Evolutionary conservation across 1,140 invertebrate species (phyloP), one percentile per base, ranked within the genome.

Genomic region (Venustaconcha ellipsiformis): DNA sequence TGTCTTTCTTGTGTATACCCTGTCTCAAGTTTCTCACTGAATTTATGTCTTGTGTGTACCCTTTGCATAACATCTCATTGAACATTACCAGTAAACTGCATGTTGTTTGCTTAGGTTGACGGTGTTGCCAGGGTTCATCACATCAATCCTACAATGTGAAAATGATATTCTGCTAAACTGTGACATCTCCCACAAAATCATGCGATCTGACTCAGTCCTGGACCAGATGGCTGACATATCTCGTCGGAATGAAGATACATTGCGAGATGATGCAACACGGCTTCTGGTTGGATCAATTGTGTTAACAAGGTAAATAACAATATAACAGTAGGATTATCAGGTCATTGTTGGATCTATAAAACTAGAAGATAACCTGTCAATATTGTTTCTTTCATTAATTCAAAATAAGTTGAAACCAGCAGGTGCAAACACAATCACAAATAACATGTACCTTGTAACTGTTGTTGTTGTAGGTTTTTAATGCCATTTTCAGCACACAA

Each of bases 41-140:
- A 4, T 30, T 30, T 4, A 30, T 30, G 4, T 30, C 26, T 30
- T 30, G 26, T 30, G 26, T 30, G 26, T 23, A 17, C 26, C 20
- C 17, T 23, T 6, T 23, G 11, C 65, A 8, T 67, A 37, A 11
- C 2, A 1, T n/a, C 18, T 37, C 18, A 18, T n/a, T 67, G 20
- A 20, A 67, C 17, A 67, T 15, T 48, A 11, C 37, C 37, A 48
- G 37, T 48, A 48, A 48, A 48, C 37, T 48, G 37, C 37, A 48
- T 48, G 4, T 48, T 48, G 48, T 57, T 59, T 73, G 74, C 58
- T n/a, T 67, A 88, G 87, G 79, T 86, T 98, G 59, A 94, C 97
- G 91, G 92, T 98, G 20, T 96, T 96, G 94, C 96, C 89, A 67
- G 94, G 94, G 0, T 97, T 95, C 88, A 92, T 96, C 0, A 96